Evolutionary conservation across 64 coral and sea anemone genomes (phyloP), one percentile per base, ranked within the genome.

Genomic region (Porites lutea): DNA sequence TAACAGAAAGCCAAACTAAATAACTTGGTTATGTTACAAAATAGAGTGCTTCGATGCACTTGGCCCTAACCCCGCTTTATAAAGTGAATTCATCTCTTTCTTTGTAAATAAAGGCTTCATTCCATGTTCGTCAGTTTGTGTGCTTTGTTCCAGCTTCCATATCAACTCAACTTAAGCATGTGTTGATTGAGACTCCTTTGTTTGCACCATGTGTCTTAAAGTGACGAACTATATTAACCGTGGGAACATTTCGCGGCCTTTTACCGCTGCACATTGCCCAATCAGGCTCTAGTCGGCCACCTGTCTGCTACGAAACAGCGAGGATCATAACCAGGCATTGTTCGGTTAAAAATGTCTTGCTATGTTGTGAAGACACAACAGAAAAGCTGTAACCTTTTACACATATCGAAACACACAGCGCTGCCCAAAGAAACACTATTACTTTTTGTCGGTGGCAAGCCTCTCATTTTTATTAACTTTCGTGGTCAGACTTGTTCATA

Each of bases 131-230:
- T 52, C 18, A 68, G 11, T 19, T 68, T 50, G 8, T 4, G 3
- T 5, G 47, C 62, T 67, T 83, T 83, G 81, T 83, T 83, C 27
- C 52, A 66, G 5, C 13, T 11, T n/a, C 62, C 63, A 51, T 52
- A 46, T 50, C 61, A 67, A 83, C 81, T 83, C 20, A 52, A 67
- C 81, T 65, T 67, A 83, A 83, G 63, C 81, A 83, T 83, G 81
- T 83, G 81, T 63, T 14, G 2, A 51, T 65, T 51, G 18, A 68
- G 44, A 48, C 0, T 49, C 52, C 47, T 74, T 91, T 91, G 89
- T 91, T 91, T 19, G 2, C 23, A 57, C 89, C 89, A 91, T 91
- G 89, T 91, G 89, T 91, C 18, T 60, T 91, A 63, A 91, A 91
- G 79, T 51, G 54, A 80, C n/a, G 57, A 62, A 75, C 65, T 48